Evolutionary conservation across 2,888 invertebrate species (phyloP).

Genomic region (Platycnemis pennipes): DNA sequence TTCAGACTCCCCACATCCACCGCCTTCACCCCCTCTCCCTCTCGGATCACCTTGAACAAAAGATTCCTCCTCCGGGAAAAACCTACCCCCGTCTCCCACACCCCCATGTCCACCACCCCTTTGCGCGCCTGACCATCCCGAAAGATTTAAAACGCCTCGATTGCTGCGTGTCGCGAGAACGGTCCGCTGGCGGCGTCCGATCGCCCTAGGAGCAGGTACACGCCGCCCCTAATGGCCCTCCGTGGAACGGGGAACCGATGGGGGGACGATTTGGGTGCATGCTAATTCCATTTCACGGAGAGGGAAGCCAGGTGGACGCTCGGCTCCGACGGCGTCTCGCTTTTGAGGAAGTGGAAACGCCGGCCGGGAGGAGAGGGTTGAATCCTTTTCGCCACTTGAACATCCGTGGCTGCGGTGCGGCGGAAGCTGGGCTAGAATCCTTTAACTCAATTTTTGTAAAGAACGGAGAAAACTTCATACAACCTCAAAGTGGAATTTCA

Average conservation of each 20-base stretch:
- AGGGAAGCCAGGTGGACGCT: conserved; percentile 4
- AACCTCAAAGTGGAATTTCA: no score
- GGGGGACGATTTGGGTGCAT: conserved; percentile 31
- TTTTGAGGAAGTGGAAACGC: no score
- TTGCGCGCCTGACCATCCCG: no score
- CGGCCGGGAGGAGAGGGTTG: no score
- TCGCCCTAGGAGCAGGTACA: not conserved
- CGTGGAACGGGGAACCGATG: not conserved
- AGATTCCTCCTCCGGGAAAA: not conserved
- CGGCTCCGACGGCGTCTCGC: not conserved
- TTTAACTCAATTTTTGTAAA: no score
- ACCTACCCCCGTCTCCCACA: not conserved
- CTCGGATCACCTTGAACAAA: conserved; percentile 62
- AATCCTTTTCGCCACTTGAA: no score
- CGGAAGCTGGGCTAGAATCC: no score
- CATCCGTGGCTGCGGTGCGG: no score
- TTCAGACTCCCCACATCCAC: not conserved
- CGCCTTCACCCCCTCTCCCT: conserved; percentile 4
- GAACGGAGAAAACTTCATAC: no score
- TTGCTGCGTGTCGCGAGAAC: not conserved
- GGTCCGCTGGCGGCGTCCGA: not conserved
- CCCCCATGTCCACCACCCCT: not conserved
- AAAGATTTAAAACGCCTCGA: conserved; percentile 49
- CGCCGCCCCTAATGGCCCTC: not conserved
- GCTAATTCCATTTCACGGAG: conserved; percentile 57